These are phyloP conservation scores for Drosophila oshimai DNA, from an alignment of 1,140 invertebrate genomes.

Conservation along the genomic window DNA sequence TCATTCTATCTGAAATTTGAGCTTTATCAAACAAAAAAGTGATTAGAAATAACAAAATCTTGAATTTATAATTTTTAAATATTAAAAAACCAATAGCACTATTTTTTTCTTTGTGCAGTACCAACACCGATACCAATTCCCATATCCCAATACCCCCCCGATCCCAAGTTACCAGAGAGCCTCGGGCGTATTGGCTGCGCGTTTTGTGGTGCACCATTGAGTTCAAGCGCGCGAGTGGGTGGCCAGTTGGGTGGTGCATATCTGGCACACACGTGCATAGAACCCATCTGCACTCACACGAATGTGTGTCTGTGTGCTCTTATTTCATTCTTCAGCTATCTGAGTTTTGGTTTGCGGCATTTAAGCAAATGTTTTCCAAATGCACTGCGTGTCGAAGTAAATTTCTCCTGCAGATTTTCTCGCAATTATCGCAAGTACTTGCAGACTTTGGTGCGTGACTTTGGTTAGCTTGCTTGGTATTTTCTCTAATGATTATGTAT, in stretches of 20 bases:
- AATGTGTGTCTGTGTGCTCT: conserved; percentile 14
- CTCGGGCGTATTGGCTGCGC: conserved; percentile 71
- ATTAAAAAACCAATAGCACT: too few species aligned
- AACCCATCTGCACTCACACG: conserved; percentile 25
- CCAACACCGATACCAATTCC: conserved; percentile 43
- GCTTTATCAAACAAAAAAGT: too few species aligned
- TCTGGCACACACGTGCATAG: conserved; percentile 10
- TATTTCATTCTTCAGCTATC: conserved; percentile 74
- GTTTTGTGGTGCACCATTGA: conserved; percentile 65
- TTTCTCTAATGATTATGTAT: conserved; percentile 56
- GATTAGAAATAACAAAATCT: not conserved
- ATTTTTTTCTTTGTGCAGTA: not conserved
- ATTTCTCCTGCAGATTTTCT: conserved; percentile 25
- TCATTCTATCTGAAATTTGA: too few species aligned
- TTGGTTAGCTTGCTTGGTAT: conserved; percentile 53
- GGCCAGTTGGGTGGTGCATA: not conserved
- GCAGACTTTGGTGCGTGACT: conserved; percentile 50
- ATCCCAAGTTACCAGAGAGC: conserved; percentile 25
- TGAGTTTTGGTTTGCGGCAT: conserved; percentile 78
- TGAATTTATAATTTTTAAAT: not conserved
- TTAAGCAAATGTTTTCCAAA: conserved; percentile 78
- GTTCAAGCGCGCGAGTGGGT: conserved; percentile 6
- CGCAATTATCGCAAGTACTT: conserved; percentile 52
- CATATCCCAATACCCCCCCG: not conserved
- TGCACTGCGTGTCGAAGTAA: conserved; percentile 46